Base-by-base conservation (phyloP, 2,888 invertebrate genomes). In the Drosophila pullipes region DNA sequence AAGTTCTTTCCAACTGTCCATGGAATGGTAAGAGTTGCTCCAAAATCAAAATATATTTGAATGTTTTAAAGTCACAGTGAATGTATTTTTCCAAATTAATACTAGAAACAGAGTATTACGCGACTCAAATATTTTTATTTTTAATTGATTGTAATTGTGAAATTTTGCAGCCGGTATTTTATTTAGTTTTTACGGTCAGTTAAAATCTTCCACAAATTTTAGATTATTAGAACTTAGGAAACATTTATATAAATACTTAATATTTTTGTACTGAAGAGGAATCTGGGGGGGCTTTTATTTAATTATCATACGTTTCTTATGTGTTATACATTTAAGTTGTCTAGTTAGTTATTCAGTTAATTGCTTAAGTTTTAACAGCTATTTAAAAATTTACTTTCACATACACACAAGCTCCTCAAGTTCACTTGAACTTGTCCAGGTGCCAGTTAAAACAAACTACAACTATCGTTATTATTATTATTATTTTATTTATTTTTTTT, bases 171-270 rank as follows among this genome's bases (percentile, higher is more conserved):
- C 49, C 64, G 63, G 54, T 57, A 71, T 57, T 69, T 30, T 67
- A 65, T 69, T 75, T 60, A 77, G 54, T 69, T 57, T 71, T 81
- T 79, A 69, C 22, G 9, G 47, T 7, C 16, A 4, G 7, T 65
- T 0, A 59, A 49, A 50, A 60, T 49, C 50, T 54, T 59, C 9
- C 25, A 28, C 3, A 6, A 55, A 10, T 16, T 10, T 16, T 16
- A 6, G n/a, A 11, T 6, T 55, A 18, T 30, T 10, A 28, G 2
- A 30, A 18, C 39, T n/a, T 30, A 1, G 11, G 31, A 31, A 31
- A 22, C 5, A 22, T 30, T 2, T 5, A 4, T 22, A 4, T n/a
- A 13, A 18, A 22, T 41, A n/a, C n/a, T 44, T 22, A 39, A 5
- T n/a, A 22, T 22, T 22, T 2, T 13, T 7, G 47, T 2, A 7